Evolutionary conservation across 2,888 invertebrate genomes (phyloP).

Genomic region (Drosophila emarginata): DNA sequence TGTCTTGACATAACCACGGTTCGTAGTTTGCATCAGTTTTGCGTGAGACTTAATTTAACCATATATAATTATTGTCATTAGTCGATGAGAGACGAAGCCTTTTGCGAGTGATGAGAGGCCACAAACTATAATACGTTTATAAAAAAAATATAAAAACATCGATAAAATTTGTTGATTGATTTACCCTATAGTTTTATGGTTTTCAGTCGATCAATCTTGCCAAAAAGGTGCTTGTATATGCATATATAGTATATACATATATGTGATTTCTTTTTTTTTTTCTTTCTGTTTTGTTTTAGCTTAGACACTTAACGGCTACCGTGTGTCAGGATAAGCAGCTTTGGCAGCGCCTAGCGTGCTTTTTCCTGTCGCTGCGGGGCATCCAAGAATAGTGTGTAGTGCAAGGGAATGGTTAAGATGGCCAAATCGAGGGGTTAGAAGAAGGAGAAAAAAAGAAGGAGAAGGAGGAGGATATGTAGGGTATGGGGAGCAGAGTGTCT

Average conservation of each 20-base stretch:
- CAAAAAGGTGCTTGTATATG: conserved; percentile 1
- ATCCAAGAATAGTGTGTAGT: conserved; percentile 25
- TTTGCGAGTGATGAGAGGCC: conserved; percentile 38
- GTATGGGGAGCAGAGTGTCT: conserved; percentile 20
- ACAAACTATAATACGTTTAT: conserved; percentile 23
- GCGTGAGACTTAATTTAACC: conserved; percentile 75
- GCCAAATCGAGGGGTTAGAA: conserved; percentile 3
- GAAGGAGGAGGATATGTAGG: background rate
- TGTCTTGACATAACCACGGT: conserved; percentile 71
- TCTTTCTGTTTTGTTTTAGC: conserved; percentile 20
- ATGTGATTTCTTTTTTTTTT: conserved; percentile 19
- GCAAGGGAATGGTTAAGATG: background rate
- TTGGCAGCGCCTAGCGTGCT: conserved; percentile 66
- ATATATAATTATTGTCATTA: conserved; percentile 81
- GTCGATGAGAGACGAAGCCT: conserved; percentile 12
- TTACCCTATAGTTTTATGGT: conserved; percentile 19
- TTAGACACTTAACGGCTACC: conserved; percentile 67
- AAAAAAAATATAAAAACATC: background rate
- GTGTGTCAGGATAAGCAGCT: conserved; percentile 67
- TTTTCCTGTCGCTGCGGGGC: conserved; percentile 68
- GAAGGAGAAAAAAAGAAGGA: background rate
- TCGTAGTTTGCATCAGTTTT: conserved; percentile 40
- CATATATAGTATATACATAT: conserved; percentile 10
- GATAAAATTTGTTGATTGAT: conserved; percentile 48
- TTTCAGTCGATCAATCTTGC: conserved; percentile 14